phyloP scores from a whole-genome alignment of 2,113 vertebrate genomes.

The Etheostoma cragini region DNA sequence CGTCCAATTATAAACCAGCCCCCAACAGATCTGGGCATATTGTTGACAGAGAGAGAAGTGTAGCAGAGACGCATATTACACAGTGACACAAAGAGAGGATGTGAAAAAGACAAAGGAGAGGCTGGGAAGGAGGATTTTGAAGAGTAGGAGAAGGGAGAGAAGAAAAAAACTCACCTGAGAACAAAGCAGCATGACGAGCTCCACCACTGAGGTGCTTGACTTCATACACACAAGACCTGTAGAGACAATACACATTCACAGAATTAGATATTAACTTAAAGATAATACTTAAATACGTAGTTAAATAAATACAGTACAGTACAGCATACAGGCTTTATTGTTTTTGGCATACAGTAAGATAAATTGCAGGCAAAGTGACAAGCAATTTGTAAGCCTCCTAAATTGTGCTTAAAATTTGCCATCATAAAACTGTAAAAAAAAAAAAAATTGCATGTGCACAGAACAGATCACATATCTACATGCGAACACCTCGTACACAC shows the following conservation, averaged over 20 bases:
- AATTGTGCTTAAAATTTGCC: constrained; percentile 15
- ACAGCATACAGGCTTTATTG: neutral
- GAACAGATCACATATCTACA: constrained; percentile 35
- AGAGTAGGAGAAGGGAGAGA: neutral
- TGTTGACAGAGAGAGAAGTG: neutral
- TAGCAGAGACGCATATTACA: neutral
- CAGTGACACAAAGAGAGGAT: neutral
- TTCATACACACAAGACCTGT: constrained; percentile 98
- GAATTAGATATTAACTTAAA: constrained; percentile 12
- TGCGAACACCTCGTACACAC: neutral
- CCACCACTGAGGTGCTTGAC: constrained; percentile 97
- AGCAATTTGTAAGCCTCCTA: neutral
- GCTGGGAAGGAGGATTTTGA: neutral
- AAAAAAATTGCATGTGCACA: constrained; percentile 18
- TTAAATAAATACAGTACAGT: too few species aligned
- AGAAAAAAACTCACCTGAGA: constrained; percentile 89
- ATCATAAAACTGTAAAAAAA: constrained; percentile 12
- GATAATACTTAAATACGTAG: neutral
- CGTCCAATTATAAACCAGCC: neutral
- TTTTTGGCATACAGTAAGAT: neutral
- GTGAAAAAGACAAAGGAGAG: neutral
- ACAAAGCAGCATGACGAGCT: constrained; percentile 98
- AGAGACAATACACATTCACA: constrained; percentile 39
- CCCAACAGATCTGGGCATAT: neutral
- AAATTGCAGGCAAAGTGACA: neutral